Evolutionary conservation across 2,888 invertebrate species (phyloP), one percentile per base, ranked within the genome.

Genomic region (Andrena dorsata): DNA sequence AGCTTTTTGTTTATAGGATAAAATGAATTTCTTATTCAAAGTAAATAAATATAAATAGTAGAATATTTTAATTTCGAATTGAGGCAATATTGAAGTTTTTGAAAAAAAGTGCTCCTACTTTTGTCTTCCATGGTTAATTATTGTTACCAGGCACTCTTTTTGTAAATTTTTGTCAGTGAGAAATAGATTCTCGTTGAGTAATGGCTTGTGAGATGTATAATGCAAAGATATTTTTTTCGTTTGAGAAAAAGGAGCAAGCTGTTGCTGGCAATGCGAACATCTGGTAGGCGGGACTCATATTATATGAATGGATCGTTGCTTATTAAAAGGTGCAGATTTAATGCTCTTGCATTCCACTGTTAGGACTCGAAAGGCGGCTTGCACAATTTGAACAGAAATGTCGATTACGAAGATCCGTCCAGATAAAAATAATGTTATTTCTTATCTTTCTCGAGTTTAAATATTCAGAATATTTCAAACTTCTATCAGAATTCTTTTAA

Each of bases 251-350:
- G 30, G 41, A 58, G 49, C 26, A 72, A 65, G 35, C 49, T 41
- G 71, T 53, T 35, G 30, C 32, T 51, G 60, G 16, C 10, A 23
- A 23, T 23, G 41, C 32, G 41, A 81, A 74, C 78, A 79, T 78
- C 65, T 74, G 69, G 78, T 79, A 79, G 81, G 81, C 81, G 81
- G 58, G 26, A 47, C 63, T 53, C 58, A n/a, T 16, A 23, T 58
- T 16, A 41, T 41, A 41, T 13, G 65, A 32, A 71, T 53, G 66
- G 69, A 65, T 75, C 58, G 23, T 13, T 65, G 51, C 28, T 56
- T 66, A 61, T 75, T 49, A 41, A 41, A 16, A 41, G 41, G 16
- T 41, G 66, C 65, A 51, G 79, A 81, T 82, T 82, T 82, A 80
- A 56, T 80, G 51, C 49, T 51, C 13, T 32, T 41, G 53, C 69